phyloP scores from a whole-genome alignment of 2,113 vertebrate genomes.

The Onychorhynchus coronatus region DNA sequence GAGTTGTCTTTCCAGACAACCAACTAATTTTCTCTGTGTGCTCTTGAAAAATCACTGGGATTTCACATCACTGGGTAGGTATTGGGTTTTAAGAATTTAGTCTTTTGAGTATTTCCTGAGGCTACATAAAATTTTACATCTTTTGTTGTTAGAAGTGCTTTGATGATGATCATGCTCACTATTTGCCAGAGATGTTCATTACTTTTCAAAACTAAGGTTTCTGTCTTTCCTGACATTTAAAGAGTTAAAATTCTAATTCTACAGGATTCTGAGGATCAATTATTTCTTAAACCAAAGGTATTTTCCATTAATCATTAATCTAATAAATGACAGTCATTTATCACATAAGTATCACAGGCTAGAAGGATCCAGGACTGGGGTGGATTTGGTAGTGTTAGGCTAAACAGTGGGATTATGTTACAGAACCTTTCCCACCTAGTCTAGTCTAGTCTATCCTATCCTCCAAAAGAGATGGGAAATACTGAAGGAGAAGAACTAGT shows the following conservation, averaged over 20 bases:
- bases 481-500: not conserved
- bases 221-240: not conserved
- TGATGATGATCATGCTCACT: not conserved
- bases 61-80: not conserved
- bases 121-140: not conserved
- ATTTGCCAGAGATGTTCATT: not conserved
- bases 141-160: not conserved
- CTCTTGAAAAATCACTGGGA: not conserved
- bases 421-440: not conserved
- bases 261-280: not conserved
- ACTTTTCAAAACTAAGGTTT: not conserved
- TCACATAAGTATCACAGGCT: not conserved
- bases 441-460: not conserved
- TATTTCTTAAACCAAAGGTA: not conserved
- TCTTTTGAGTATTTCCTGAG: not conserved
- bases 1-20: not conserved
- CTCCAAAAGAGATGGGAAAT: not conserved
- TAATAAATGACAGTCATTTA: not conserved
- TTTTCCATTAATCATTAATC: not conserved
- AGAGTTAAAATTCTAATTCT: not conserved
- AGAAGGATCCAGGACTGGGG: not conserved
- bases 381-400: not conserved
- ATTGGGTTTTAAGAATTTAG: not conserved
- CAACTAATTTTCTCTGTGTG: not conserved
- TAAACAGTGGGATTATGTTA: not conserved